Evolutionary conservation across 1,140 invertebrate genomes (phyloP).

Genomic region (Plodia interpunctella): DNA sequence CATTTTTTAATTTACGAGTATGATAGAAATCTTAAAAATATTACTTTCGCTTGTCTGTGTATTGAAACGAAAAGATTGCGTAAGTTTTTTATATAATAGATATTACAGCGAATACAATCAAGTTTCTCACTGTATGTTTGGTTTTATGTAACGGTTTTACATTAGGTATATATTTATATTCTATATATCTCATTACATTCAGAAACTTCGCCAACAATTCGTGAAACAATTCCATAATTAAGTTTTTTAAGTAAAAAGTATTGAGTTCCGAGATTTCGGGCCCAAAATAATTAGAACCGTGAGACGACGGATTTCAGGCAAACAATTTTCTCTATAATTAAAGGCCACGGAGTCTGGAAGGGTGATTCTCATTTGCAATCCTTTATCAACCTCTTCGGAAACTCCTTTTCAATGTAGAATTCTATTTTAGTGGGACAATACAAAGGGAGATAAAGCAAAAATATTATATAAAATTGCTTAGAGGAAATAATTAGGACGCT

Average conservation of each 20-base stretch:
- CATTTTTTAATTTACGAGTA: no score
- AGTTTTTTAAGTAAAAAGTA: slow-evolving; percentile 1
- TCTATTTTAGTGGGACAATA: slow-evolving; percentile 8
- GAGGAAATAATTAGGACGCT: neutral
- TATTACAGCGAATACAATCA: no score
- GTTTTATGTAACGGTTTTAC: no score
- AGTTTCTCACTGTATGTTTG: no score
- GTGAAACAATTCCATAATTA: neutral
- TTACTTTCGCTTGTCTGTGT: no score
- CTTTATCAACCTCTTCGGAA: slow-evolving; percentile 35
- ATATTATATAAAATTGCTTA: neutral
- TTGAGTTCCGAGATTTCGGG: slow-evolving; percentile 28
- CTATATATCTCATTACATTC: no score
- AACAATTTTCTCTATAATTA: slow-evolving; percentile 61
- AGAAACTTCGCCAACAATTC: no score
- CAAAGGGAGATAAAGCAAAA: neutral
- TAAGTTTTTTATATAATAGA: no score
- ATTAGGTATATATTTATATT: no score
- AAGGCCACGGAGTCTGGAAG: slow-evolving; percentile 30
- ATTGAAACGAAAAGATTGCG: no score
- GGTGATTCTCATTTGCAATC: slow-evolving; percentile 50
- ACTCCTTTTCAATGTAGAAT: slow-evolving; percentile 35
- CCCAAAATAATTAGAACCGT: slow-evolving; percentile 43
- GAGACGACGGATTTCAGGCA: slow-evolving; percentile 39
- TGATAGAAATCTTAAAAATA: no score